Percentiles rank a stretch among this genome's conserved stretches.
Evolutionary conservation across 1,140 invertebrate species (phyloP).

Genomic region (Caligus rogercresseyi): DNA sequence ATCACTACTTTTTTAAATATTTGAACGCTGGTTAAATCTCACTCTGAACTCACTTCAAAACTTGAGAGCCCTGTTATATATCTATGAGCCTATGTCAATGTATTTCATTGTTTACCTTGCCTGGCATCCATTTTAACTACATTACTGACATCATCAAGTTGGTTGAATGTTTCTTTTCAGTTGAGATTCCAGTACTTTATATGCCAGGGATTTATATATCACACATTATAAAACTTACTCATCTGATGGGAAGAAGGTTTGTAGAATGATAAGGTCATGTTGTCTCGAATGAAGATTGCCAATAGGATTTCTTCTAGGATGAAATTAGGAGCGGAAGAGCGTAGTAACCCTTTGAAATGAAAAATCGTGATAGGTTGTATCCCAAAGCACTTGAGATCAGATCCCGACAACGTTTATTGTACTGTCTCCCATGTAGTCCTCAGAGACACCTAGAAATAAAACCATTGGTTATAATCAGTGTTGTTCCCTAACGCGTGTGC

Average conservation of each 20-base stretch:
- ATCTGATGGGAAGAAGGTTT: not conserved
- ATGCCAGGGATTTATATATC: too few species aligned
- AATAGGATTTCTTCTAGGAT: not conserved
- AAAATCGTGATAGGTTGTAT: conserved; percentile 2
- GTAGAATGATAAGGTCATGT: not conserved
- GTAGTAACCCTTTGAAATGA: not conserved
- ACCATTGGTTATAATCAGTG: not conserved
- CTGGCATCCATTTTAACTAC: too few species aligned
- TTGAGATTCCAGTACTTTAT: too few species aligned
- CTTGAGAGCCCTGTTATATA: too few species aligned
- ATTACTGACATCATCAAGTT: too few species aligned
- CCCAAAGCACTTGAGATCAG: not conserved
- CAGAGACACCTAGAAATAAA: not conserved
- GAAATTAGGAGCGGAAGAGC: not conserved
- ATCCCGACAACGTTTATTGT: conserved; percentile 14
- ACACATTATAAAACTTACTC: not conserved
- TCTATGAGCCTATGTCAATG: too few species aligned
- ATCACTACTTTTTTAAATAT: too few species aligned
- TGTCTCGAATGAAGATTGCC: not conserved
- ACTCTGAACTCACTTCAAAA: too few species aligned
- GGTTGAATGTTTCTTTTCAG: too few species aligned
- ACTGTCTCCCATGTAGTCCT: conserved; percentile 10
- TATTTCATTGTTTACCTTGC: too few species aligned
- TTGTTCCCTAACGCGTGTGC: too few species aligned
- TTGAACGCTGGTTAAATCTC: too few species aligned